Base-by-base conservation (phyloP, 1,140 invertebrate genomes). In the Trichonephila clavata region DNA sequence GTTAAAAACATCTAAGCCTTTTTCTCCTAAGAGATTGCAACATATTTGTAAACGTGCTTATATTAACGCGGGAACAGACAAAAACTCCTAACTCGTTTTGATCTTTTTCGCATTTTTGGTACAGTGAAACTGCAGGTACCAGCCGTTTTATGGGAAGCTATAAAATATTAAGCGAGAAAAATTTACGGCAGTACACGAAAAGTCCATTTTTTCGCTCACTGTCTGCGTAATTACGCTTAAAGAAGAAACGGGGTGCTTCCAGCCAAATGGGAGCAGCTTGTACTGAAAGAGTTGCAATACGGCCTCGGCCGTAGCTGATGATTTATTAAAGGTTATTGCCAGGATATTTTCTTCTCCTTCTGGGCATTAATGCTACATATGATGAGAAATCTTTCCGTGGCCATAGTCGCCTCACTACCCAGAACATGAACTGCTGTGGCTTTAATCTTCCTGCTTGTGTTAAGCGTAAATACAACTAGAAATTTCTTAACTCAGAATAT, bases 161-260 rank as follows among this genome's bases (percentile, higher is more conserved):
- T 92, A 92, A 92, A 92, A 92, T 92, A 92, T 92, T 92, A 92
- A 92, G 80, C 90, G 90, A 50, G 59, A 84, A 91, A 91, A 91
- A 91, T 91, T 91, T 91, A 91, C 80, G 90, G 80, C 61, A 43
- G 14, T 50, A 92, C 80, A 84, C 80, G 77, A 50, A 92, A 92
- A 92, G 77, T 92, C 59, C 60, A 92, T 92, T 92, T 92, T 84
- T 92, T 92, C 59, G 32, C 60, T 84, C 24, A 27, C 10, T 81
- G 24, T 90, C 57, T 77, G 43, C 24, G 71, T 61, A 90, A 90
- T 90, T 90, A 90, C 89, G 68, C 32, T 71, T 50, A 68, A 71
- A 21, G 21, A 86, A 89, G 63, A 90, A 57, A 59, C 65, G 24
- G 43, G 71, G 21, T 77, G 88, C 43, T 71, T 43, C 39, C 39